phyloP scores from a whole-genome alignment of 2,113 vertebrate genomes.

The Beaufortia kweichowensis region DNA sequence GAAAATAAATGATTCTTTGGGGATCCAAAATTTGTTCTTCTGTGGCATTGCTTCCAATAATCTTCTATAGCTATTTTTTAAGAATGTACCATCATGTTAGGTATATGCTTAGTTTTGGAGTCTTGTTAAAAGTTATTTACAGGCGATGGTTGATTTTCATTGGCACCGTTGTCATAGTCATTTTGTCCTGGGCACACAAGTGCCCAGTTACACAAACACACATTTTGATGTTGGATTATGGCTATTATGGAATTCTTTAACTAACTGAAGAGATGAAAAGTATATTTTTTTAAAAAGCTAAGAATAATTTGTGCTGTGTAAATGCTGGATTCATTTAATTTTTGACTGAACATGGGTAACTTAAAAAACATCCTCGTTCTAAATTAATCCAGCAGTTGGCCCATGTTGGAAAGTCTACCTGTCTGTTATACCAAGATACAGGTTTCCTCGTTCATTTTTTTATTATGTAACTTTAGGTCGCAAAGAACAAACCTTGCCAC shows the following conservation, averaged over 20 bases:
- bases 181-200: background rate
- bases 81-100: background rate
- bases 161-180: background rate
- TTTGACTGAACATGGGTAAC: too few relatives aligned
- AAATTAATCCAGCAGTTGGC: background rate
- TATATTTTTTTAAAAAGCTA: too few relatives aligned
- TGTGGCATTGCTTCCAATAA: too few relatives aligned
- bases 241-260: too few relatives aligned
- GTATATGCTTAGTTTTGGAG: slow-evolving; percentile 37
- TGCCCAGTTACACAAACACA: background rate
- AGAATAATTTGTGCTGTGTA: too few relatives aligned
- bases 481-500: background rate
- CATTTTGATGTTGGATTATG: background rate
- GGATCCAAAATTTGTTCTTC: too few relatives aligned
- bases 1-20: too few relatives aligned
- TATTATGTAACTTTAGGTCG: background rate
- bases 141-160: slow-evolving; percentile 59
- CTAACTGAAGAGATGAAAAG: too few relatives aligned
- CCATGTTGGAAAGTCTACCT: background rate
- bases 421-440: background rate
- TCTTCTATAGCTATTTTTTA: background rate
- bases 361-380: too few relatives aligned
- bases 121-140: slow-evolving; percentile 42
- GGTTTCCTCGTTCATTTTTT: too few relatives aligned
- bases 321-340: too few relatives aligned